phyloP scores from a whole-genome alignment of 1,140 invertebrate species.

The Lasioglossum baleicum region DNA sequence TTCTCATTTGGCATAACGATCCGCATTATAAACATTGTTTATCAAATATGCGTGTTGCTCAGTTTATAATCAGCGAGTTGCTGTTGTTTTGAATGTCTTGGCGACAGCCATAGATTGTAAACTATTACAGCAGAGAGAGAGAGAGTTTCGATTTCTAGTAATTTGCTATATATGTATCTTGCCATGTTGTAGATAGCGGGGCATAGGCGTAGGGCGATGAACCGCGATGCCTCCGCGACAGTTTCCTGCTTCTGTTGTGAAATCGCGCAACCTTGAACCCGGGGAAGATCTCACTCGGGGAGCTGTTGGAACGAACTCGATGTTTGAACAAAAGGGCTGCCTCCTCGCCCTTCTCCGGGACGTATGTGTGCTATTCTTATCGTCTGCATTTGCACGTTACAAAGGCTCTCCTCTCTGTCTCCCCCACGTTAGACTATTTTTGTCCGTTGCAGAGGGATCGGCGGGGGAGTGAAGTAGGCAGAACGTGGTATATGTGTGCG shows the following conservation, averaged over 20 bases:
- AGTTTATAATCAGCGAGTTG: too few relatives aligned
- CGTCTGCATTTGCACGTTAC: slow-evolving; percentile 6
- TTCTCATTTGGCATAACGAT: too few relatives aligned
- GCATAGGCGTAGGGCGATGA: background rate
- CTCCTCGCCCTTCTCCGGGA: background rate
- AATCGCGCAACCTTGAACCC: background rate
- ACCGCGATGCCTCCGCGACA: background rate
- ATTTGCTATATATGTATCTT: too few relatives aligned
- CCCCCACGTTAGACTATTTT: background rate
- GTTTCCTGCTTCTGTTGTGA: background rate
- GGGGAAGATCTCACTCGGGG: background rate
- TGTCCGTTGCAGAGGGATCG: background rate
- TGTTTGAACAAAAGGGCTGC: background rate
- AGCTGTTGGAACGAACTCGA: background rate
- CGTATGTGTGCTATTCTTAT: slow-evolving; percentile 14
- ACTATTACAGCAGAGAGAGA: too few relatives aligned
- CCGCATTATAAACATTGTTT: too few relatives aligned
- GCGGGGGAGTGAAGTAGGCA: background rate
- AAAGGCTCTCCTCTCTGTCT: background rate
- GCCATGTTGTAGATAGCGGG: background rate
- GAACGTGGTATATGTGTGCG: too few relatives aligned
- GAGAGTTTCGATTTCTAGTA: too few relatives aligned
- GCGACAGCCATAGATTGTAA: too few relatives aligned
- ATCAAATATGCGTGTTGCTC: too few relatives aligned
- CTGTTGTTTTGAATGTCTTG: too few relatives aligned